These are phyloP conservation scores for Enchytraeus crypticus DNA, from an alignment of 2,888 invertebrate genomes.

Conservation along the genomic window DNA sequence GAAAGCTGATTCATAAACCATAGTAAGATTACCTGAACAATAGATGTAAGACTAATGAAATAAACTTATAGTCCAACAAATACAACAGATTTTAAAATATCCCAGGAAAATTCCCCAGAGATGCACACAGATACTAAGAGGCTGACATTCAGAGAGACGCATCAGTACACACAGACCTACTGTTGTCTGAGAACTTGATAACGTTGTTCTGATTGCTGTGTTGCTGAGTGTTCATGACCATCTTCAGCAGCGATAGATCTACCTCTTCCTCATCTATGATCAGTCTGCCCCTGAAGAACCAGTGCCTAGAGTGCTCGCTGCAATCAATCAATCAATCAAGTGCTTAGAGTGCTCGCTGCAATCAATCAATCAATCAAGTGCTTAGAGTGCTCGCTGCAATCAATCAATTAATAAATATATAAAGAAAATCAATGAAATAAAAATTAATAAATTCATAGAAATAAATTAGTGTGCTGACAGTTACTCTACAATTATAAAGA, in stretches of 20 bases:
- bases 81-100: background rate
- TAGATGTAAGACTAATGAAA: too few relatives aligned
- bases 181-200: constrained; percentile 93
- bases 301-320: constrained; percentile 96
- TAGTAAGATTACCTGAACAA: too few relatives aligned
- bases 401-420: too few relatives aligned
- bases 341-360: constrained; percentile 96
- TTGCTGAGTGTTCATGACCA: constrained; percentile 82
- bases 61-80: too few relatives aligned
- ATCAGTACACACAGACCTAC: too few relatives aligned
- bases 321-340: too few relatives aligned
- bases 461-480: too few relatives aligned
- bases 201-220: constrained; percentile 82
- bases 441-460: background rate
- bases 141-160: background rate
- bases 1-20: too few relatives aligned
- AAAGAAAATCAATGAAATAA: constrained; percentile 10
- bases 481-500: too few relatives aligned
- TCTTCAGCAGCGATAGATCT: constrained; percentile 75
- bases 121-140: too few relatives aligned
- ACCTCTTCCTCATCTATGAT: constrained; percentile 70
- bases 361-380: too few relatives aligned
- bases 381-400: constrained; percentile 92
- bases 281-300: constrained; percentile 87
- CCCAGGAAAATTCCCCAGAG: too few relatives aligned